Percentiles rank a stretch among this genome's conserved stretches.
Evolutionary conservation across 1,140 invertebrate species (phyloP).

Genomic region (Lepidotrigona ventralis): DNA sequence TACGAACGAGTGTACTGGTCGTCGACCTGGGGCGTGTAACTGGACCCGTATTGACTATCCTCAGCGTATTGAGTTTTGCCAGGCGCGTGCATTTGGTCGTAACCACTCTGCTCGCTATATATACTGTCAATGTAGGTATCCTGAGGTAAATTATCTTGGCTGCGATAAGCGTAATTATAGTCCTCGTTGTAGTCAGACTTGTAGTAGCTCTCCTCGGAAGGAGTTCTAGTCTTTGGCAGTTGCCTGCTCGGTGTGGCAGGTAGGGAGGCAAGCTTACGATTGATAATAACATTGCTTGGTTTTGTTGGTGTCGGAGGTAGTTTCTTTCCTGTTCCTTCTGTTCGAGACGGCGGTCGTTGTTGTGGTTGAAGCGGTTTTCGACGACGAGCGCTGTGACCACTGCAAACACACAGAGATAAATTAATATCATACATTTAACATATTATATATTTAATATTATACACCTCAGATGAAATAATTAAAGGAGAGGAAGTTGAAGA

Average conservation of each 20-base stretch:
- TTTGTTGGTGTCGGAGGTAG: slow-evolving; percentile 78
- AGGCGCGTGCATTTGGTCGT: slow-evolving; percentile 62
- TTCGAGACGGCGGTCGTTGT: slow-evolving; percentile 68
- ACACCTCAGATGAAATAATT: not conserved
- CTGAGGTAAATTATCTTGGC: slow-evolving; percentile 82
- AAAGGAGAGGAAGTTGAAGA: too few species aligned
- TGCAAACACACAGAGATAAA: slow-evolving; percentile 47
- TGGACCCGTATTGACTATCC: slow-evolving; percentile 70
- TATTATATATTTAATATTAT: not conserved
- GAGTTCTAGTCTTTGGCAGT: slow-evolving; percentile 79
- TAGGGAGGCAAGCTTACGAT: slow-evolving; percentile 77
- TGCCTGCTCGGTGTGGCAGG: slow-evolving; percentile 81
- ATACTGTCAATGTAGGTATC: slow-evolving; percentile 72
- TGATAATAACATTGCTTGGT: slow-evolving; percentile 72
- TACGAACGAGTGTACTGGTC: slow-evolving; percentile 69
- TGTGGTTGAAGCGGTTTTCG: slow-evolving; percentile 71
- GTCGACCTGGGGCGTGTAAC: slow-evolving; percentile 61
- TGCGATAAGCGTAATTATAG: slow-evolving; percentile 86
- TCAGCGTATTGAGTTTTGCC: slow-evolving; percentile 52
- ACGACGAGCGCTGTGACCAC: slow-evolving; percentile 66
- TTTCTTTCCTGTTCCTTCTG: slow-evolving; percentile 76
- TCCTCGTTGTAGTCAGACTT: slow-evolving; percentile 84
- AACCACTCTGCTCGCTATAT: slow-evolving; percentile 59
- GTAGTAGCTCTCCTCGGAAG: slow-evolving; percentile 79
- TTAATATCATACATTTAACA: not conserved